A percentile compares a stretch with the other conserved stretches of the same genome.
Evolutionary conservation across 2,797 vertebrate species (phyloP).

Genomic region (Malurus splendens): DNA sequence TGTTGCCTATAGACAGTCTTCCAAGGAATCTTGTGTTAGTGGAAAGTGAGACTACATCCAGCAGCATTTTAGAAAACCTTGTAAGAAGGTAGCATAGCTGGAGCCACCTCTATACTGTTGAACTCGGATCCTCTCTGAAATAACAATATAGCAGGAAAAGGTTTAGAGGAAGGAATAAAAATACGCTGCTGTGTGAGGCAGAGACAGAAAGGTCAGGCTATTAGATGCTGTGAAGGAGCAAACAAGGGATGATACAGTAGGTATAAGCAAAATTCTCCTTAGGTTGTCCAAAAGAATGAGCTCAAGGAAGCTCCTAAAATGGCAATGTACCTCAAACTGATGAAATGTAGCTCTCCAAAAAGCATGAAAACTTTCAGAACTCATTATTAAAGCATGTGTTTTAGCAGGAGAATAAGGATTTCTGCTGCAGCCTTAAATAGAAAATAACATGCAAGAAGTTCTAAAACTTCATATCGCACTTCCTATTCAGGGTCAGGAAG

Average conservation of each 20-base stretch:
- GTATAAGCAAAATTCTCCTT: constrained; percentile 13
- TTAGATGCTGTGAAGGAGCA: constrained; percentile 6
- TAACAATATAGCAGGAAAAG: not conserved
- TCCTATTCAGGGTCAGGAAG: constrained; percentile 3
- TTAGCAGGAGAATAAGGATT: not conserved
- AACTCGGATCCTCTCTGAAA: not conserved
- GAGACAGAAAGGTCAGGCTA: constrained; percentile 23
- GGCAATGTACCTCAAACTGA: not conserved
- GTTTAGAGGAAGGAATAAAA: constrained; percentile 2
- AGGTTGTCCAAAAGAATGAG: not conserved
- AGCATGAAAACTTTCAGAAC: not conserved
- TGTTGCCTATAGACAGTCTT: not conserved
- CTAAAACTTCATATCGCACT: constrained; percentile 1
- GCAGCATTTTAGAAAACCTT: not conserved
- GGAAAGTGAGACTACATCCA: not conserved
- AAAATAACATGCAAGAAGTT: not conserved
- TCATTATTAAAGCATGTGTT: not conserved
- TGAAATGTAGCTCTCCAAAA: not conserved
- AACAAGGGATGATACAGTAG: not conserved
- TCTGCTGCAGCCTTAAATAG: not conserved
- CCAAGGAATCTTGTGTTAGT: not conserved
- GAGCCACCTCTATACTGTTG: not conserved
- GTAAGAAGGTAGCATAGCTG: not conserved
- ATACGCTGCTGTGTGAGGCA: not conserved
- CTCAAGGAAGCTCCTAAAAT: not conserved